Evolutionary conservation across 1,140 invertebrate species (phyloP).

Genomic region (Aphaenogaster floridana): DNA sequence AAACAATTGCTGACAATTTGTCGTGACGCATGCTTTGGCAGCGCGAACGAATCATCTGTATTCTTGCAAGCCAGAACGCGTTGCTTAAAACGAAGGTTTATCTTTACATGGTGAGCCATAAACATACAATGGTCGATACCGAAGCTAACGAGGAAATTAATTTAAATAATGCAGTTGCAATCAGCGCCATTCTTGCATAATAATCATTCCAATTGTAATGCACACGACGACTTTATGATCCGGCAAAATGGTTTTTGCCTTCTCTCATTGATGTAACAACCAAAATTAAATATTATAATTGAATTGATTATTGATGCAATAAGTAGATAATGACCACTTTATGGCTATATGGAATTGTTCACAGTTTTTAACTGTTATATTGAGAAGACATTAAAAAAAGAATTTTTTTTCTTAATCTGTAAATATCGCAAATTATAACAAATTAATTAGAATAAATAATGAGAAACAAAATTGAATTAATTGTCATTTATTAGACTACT

Average conservation of each 20-base stretch:
- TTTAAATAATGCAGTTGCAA: conserved; percentile 75
- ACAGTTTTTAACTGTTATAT: neutral
- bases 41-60: conserved; percentile 53
- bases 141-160: conserved; percentile 77
- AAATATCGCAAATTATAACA: neutral
- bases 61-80: conserved; percentile 50
- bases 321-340: neutral
- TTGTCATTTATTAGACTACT: no score
- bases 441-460: no score
- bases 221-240: conserved; percentile 38
- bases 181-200: conserved; percentile 69
- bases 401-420: neutral
- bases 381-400: no score
- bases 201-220: conserved; percentile 47
- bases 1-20: neutral
- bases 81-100: conserved; percentile 56
- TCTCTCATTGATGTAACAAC: neutral
- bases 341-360: neutral
- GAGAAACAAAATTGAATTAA: no score
- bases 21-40: conserved; percentile 4
- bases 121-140: conserved; percentile 81
- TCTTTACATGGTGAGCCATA: conserved; percentile 77
- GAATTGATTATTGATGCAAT: neutral
- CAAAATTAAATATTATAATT: neutral
- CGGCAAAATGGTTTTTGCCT: neutral